phyloP scores from a whole-genome alignment of 2,888 invertebrate species.

The Rotaria socialis region DNA sequence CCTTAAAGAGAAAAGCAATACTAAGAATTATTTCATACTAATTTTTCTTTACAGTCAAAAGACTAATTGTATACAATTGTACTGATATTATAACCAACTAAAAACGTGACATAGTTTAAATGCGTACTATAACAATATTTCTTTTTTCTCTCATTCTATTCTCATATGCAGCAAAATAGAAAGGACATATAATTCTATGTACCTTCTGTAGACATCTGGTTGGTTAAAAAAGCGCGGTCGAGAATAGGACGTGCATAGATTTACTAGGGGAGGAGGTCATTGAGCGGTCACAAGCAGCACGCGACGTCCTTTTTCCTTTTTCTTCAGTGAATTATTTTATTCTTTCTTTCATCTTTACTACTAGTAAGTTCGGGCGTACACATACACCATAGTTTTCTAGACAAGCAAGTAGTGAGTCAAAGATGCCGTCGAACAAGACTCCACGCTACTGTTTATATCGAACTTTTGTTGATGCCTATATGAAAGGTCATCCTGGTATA shows the following conservation, averaged over 20 bases:
- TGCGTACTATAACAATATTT: no score
- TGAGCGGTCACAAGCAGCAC: neutral
- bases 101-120: no score
- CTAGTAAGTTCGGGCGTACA: neutral
- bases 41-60: no score
- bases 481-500: neutral
- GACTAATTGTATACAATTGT: no score
- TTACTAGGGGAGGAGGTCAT: slow-evolving; percentile 3
- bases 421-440: neutral
- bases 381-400: neutral
- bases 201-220: neutral
- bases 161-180: neutral
- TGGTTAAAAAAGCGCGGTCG: neutral
- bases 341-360: neutral
- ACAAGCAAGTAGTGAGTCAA: no score
- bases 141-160: neutral
- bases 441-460: slow-evolving; percentile 30
- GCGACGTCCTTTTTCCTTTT: slow-evolving; percentile 2
- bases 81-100: no score
- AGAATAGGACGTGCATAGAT: slow-evolving; percentile 5
- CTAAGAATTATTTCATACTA: no score
- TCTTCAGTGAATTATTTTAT: neutral
- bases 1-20: no score
- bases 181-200: neutral
- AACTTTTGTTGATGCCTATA: slow-evolving; percentile 12